These are phyloP conservation scores for Equus quagga DNA, from an alignment of 2,113 vertebrate genomes.

Conservation along the genomic window DNA sequence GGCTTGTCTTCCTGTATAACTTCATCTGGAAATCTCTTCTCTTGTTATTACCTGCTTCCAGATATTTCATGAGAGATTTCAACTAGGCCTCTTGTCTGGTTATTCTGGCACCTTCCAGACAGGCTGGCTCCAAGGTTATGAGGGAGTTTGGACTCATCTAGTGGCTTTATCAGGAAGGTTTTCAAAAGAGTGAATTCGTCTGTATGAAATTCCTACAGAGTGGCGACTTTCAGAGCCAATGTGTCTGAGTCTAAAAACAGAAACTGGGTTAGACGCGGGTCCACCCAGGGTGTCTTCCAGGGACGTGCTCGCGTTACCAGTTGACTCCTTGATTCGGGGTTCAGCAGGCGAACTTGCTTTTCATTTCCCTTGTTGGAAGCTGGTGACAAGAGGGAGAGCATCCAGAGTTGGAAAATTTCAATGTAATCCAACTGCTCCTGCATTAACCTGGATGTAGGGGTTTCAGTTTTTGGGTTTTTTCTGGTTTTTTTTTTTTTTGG, in stretches of 20 bases:
- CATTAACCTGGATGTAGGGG: neutral
- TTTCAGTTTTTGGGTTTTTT: neutral
- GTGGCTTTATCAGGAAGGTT: constrained; percentile 53
- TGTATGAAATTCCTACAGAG: neutral
- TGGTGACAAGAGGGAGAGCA: neutral
- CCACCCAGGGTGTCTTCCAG: neutral
- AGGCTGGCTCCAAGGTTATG: constrained; percentile 44
- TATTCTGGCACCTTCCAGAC: constrained; percentile 54
- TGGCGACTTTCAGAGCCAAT: constrained; percentile 5
- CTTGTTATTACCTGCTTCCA: constrained; percentile 4
- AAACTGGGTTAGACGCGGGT: constrained; percentile 13
- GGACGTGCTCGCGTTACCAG: neutral
- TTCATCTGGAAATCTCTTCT: constrained; percentile 47
- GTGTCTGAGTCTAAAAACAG: constrained; percentile 59
- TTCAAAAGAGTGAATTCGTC: neutral
- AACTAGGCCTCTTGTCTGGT: neutral
- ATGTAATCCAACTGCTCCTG: neutral
- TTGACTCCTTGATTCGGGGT: neutral
- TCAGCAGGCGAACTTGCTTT: neutral
- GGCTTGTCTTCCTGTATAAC: neutral
- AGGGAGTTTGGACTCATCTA: constrained; percentile 46
- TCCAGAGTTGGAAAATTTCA: neutral
- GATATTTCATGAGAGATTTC: constrained; percentile 36
- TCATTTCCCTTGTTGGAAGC: constrained; percentile 27
- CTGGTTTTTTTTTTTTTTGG: neutral